Conservation (phyloP, 2,113 vertebrate species). For the Phasianus colchicus region DNA sequence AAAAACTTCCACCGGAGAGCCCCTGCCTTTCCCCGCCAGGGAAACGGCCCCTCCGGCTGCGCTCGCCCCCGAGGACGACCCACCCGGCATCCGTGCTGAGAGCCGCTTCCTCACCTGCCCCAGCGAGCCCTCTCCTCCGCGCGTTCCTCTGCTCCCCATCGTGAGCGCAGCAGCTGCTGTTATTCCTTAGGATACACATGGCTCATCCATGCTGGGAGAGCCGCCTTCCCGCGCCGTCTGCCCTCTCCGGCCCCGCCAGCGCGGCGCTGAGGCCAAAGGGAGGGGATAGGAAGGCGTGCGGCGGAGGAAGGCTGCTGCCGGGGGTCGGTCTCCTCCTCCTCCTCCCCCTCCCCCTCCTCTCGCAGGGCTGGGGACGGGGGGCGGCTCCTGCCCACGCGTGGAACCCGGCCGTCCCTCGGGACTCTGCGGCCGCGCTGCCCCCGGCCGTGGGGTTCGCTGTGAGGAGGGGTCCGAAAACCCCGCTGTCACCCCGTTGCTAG, state of each 20-base stretch:
- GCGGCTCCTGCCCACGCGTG: background rate
- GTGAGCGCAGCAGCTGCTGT: slow-evolving; percentile 21
- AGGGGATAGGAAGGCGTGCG: background rate
- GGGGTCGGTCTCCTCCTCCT: background rate
- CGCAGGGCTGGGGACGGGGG: background rate
- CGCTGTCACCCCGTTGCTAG: background rate
- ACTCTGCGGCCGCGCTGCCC: background rate
- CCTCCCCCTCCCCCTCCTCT: background rate
- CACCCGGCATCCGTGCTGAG: background rate
- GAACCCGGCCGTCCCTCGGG: background rate
- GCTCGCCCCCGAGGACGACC: background rate
- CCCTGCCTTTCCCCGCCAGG: background rate
- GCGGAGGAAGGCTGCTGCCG: background rate
- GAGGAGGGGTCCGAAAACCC: background rate
- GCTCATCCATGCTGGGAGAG: slow-evolving; percentile 28
- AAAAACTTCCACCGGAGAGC: background rate
- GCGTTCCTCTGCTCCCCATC: slow-evolving; percentile 24
- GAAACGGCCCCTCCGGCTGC: background rate
- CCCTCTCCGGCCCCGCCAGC: slow-evolving; percentile 41
- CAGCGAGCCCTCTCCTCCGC: slow-evolving; percentile 17
- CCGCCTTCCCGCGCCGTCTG: slow-evolving; percentile 18
- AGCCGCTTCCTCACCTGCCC: slow-evolving; percentile 55
- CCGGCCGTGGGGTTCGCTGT: too few species aligned
- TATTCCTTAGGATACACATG: slow-evolving; percentile 45
- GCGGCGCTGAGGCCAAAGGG: background rate